phyloP scores from a whole-genome alignment of 2,888 invertebrate species.

The Rhyacophila evoluta region DNA sequence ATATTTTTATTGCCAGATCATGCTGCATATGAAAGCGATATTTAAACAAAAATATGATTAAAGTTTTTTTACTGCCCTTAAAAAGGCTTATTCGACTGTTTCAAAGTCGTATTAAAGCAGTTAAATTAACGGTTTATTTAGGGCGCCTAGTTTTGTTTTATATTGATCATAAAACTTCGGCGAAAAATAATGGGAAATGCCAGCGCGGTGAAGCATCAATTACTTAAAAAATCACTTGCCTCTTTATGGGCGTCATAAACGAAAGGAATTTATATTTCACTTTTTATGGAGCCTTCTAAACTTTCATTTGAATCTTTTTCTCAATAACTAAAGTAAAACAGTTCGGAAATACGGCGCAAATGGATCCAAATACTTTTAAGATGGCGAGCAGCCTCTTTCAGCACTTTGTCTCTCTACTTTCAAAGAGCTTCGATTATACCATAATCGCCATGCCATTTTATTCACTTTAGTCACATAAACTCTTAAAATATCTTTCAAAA shows the following conservation, averaged over 20 bases:
- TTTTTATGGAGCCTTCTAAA: conserved; percentile 18
- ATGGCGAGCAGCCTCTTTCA: background rate
- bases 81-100: conserved; percentile 17
- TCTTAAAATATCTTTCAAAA: too few species aligned
- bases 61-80: conserved; percentile 5
- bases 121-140: conserved; percentile 22
- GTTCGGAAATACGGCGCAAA: conserved; percentile 21
- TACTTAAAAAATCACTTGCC: conserved; percentile 20
- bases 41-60: conserved; percentile 2
- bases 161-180: conserved; percentile 18
- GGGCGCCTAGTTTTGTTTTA: conserved; percentile 12
- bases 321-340: conserved; percentile 19
- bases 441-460: background rate
- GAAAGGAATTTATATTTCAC: conserved; percentile 21
- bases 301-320: conserved; percentile 3
- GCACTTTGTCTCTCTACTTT: background rate
- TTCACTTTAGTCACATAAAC: background rate
- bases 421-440: background rate
- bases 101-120: conserved; percentile 19
- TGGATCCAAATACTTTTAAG: background rate
- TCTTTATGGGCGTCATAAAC: conserved; percentile 15
- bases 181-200: conserved; percentile 19
- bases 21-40: background rate
- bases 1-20: background rate
- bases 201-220: conserved; percentile 19